phyloP scores from a whole-genome alignment of 2,888 invertebrate species.

The Germaria angustata region DNA sequence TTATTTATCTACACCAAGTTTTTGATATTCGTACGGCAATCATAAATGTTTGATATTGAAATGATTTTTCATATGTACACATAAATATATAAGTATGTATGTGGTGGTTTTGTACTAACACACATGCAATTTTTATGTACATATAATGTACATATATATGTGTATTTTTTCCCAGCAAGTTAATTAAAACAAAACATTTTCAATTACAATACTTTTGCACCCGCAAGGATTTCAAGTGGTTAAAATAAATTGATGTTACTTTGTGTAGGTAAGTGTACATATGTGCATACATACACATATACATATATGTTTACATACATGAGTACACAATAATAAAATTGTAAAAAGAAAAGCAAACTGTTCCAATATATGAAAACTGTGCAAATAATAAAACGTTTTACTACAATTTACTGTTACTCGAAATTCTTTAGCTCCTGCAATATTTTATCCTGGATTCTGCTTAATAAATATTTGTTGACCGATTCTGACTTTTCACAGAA shows the following conservation, averaged over 20 bases:
- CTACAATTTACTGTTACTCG: too few relatives aligned
- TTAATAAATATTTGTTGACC: too few relatives aligned
- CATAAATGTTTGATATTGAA: conserved; percentile 12
- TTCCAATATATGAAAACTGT: not conserved
- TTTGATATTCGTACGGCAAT: conserved; percentile 9
- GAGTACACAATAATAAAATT: too few relatives aligned
- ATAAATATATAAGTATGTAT: not conserved
- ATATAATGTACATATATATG: too few relatives aligned
- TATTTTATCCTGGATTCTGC: too few relatives aligned
- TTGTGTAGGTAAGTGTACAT: not conserved
- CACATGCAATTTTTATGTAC: too few relatives aligned
- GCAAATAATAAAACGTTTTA: too few relatives aligned
- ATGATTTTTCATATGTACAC: not conserved
- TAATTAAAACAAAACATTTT: conserved; percentile 67
- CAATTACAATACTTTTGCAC: conserved; percentile 57
- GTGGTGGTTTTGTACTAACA: too few relatives aligned
- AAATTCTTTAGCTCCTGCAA: too few relatives aligned
- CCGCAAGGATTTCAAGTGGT: conserved; percentile 32
- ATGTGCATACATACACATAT: too few relatives aligned
- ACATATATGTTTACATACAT: not conserved
- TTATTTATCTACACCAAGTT: not conserved
- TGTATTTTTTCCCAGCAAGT: too few relatives aligned
- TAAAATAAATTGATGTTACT: not conserved
- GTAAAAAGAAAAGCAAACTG: not conserved
- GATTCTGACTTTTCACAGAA: too few relatives aligned